Evolutionary conservation across 1,140 invertebrate species (phyloP), one percentile per base, ranked within the genome.

Genomic region (Holotrichia oblita): DNA sequence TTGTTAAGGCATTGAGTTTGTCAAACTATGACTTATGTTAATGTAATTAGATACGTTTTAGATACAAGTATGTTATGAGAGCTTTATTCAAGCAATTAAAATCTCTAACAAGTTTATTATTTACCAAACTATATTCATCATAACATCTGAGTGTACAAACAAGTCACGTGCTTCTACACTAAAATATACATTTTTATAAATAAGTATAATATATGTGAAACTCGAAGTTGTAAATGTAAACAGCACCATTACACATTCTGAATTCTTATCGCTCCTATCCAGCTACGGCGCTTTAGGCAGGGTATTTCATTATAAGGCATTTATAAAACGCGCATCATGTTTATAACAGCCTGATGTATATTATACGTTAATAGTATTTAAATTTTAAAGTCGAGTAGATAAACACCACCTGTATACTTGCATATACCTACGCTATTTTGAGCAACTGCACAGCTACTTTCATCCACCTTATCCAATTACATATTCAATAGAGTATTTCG

Each of bases 291-390:
- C n/a, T 55, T 55, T 6, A 55, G 48, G n/a, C 14, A 14, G n/a
- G 48, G n/a, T 55, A n/a, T 55, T 55, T 55, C 17, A 55, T 55
- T n/a, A 55, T n/a, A 17, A 7, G 48, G 48, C 48, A 55, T 55
- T 55, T 55, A 17, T 55, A 55, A 55, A 17, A 17, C 48, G n/a
- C 14, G 48, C 48, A n/a, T 55, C 17, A 55, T 55, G 14, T 55
- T 55, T n/a, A 17, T 17, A 55, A 55, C 48, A n/a, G 14, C 48
- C n/a, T 55, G 48, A 55, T 55, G 48, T 55, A 55, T 55, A 55
- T 55, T 17, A 55, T 17, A 17, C 48, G 17, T 55, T 55, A 55
- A 55, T 55, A 55, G 12, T 55, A n/a, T 55, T 17, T 55, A 55
- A 55, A 55, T 17, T n/a, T 55, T 7, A 55, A 55, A 55, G 6